phyloP scores from a whole-genome alignment of 2,113 vertebrate species.

The Cervus canadensis region DNA sequence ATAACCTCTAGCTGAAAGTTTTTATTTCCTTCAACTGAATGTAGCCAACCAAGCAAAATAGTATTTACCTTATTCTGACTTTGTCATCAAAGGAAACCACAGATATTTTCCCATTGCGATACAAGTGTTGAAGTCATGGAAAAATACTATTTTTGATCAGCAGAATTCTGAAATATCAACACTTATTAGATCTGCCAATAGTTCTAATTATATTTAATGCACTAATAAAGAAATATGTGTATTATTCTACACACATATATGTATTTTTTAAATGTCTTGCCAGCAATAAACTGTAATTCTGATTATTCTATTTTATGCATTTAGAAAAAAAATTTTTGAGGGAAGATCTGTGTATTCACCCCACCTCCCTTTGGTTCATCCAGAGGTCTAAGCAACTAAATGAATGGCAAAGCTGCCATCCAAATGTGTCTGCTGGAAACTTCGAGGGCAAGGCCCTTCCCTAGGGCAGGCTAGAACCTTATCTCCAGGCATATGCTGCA shows the following conservation, averaged over 20 bases:
- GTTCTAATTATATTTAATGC: background rate
- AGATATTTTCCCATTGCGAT: background rate
- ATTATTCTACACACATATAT: background rate
- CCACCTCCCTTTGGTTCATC: background rate
- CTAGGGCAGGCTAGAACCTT: background rate
- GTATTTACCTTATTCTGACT: background rate
- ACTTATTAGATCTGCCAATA: background rate
- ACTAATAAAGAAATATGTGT: background rate
- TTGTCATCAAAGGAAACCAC: background rate
- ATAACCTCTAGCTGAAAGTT: background rate
- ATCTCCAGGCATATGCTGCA: background rate
- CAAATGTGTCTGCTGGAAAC: background rate
- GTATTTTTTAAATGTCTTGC: background rate
- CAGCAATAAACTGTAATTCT: background rate
- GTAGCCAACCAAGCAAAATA: background rate
- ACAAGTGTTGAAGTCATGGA: background rate
- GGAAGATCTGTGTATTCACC: background rate
- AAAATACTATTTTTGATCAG: background rate
- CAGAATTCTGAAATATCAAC: background rate
- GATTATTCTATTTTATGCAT: background rate
- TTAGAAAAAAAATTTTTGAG: background rate
- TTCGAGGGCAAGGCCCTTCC: background rate
- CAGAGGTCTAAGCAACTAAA: background rate
- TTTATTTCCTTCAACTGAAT: background rate
- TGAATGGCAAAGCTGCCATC: background rate